A percentile compares a stretch with the other conserved stretches of the same genome.
phyloP scores from a whole-genome alignment of 2,797 vertebrate species.

The Pangasius krempfi region DNA sequence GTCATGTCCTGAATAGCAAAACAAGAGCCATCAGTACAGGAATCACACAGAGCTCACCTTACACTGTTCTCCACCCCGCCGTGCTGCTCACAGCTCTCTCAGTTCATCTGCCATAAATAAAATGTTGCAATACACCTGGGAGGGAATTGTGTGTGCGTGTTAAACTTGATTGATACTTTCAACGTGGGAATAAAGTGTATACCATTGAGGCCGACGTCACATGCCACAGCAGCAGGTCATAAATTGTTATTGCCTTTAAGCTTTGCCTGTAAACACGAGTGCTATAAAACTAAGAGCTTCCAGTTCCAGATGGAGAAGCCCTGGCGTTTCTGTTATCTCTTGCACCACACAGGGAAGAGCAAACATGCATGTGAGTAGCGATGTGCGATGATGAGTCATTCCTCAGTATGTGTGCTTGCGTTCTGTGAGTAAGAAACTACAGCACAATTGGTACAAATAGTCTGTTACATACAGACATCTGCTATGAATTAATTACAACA shows the following conservation, averaged over 20 bases:
- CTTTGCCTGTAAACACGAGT: not conserved
- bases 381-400: not conserved
- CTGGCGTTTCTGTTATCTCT: slow-evolving; percentile 1
- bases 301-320: not conserved
- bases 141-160: slow-evolving; percentile 11
- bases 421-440: not conserved
- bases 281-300: not conserved
- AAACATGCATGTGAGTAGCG: not conserved
- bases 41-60: not conserved
- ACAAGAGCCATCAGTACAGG: not conserved
- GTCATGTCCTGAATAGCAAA: not conserved
- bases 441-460: not conserved
- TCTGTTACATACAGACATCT: not conserved
- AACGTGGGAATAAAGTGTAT: not conserved
- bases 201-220: not conserved
- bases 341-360: not conserved
- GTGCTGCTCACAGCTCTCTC: not conserved
- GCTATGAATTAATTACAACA: not conserved
- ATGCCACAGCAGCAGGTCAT: not conserved
- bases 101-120: not conserved
- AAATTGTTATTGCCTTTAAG: slow-evolving; percentile 13
- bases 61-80: slow-evolving; percentile 16
- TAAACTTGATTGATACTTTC: not conserved
- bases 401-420: not conserved
- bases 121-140: not conserved